These are phyloP conservation scores for Colius striatus DNA, from an alignment of 2,113 vertebrate genomes.

Conservation along the genomic window DNA sequence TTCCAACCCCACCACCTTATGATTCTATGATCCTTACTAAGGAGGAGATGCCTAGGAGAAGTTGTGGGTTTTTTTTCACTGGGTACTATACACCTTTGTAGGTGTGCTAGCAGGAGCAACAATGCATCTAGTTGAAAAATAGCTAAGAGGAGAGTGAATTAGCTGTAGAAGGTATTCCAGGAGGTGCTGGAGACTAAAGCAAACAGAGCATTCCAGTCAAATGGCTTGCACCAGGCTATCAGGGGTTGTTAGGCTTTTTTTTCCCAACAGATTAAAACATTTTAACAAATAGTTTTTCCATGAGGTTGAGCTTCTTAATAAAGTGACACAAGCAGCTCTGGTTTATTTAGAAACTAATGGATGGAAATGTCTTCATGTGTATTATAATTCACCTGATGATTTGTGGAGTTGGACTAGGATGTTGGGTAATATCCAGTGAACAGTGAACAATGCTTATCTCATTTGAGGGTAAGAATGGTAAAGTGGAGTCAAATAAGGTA, in stretches of 20 bases:
- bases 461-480: neutral
- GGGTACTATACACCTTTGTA: neutral
- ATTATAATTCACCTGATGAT: neutral
- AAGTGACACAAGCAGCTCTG: neutral
- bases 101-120: neutral
- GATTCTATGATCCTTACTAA: neutral
- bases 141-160: accelerated
- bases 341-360: neutral
- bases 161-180: neutral
- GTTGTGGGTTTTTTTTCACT: neutral
- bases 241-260: neutral
- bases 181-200: neutral
- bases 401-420: neutral
- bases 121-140: neutral
- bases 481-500: neutral
- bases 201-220: neutral
- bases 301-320: neutral
- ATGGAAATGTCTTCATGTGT: neutral
- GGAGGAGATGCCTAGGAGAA: neutral
- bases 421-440: accelerated
- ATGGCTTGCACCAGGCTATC: neutral
- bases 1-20: no score
- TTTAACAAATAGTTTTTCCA: neutral
- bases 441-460: neutral
- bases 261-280: neutral